phyloP scores from a whole-genome alignment of 1,140 invertebrate species.

The Carposina sasakii region DNA sequence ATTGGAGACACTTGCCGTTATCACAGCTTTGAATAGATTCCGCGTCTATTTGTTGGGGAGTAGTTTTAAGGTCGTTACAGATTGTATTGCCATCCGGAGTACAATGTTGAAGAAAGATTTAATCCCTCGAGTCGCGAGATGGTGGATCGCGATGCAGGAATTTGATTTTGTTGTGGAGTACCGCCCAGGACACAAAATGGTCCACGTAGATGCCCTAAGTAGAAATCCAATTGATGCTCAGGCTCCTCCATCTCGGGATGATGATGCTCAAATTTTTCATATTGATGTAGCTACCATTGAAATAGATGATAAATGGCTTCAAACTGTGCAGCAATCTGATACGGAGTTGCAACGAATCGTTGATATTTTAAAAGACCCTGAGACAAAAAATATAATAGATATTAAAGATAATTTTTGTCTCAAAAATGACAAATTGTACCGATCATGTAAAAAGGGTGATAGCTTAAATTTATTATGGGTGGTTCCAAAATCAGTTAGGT shows the following conservation, averaged over 20 bases:
- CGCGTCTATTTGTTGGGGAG: neutral
- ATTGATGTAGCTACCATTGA: neutral
- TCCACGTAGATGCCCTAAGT: neutral
- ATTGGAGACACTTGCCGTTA: neutral
- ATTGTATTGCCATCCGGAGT: neutral
- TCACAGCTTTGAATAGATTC: neutral
- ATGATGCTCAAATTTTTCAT: neutral
- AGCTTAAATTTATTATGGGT: too few relatives aligned
- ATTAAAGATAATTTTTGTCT: neutral
- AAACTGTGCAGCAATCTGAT: neutral
- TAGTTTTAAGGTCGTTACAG: neutral
- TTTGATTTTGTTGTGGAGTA: neutral
- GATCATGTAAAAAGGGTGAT: too few relatives aligned
- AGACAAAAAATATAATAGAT: neutral
- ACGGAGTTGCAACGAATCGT: neutral
- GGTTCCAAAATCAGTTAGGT: too few relatives aligned
- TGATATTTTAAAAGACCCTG: neutral
- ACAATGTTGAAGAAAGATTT: neutral
- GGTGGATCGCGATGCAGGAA: neutral
- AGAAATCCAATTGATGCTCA: neutral
- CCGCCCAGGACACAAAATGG: neutral
- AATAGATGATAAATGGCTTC: neutral
- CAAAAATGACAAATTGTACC: neutral
- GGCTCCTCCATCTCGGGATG: neutral
- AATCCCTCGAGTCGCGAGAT: neutral